A percentile compares a stretch with the other conserved stretches of the same genome.
phyloP scores from a whole-genome alignment of 2,797 vertebrate genomes.

The Epinephelus awoara region DNA sequence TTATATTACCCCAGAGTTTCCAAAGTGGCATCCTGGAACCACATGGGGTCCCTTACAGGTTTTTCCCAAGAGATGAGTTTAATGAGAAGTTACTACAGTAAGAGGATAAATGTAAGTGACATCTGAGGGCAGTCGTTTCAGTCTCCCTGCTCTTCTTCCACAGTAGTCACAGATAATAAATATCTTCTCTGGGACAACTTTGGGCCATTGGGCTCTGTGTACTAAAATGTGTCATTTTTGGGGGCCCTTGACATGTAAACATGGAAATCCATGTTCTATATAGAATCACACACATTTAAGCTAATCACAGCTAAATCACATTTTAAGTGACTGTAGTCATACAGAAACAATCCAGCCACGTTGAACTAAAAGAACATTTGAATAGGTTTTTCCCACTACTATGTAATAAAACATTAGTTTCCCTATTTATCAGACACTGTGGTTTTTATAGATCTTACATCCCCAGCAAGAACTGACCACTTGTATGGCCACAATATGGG shows the following conservation, averaged over 20 bases:
- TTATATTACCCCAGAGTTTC: not conserved
- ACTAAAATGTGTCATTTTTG: not conserved
- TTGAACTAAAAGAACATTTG: not conserved
- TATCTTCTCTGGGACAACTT: not conserved
- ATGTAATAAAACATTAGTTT: not conserved
- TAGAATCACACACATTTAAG: not conserved
- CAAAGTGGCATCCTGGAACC: not conserved
- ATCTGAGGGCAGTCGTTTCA: constrained; percentile 4
- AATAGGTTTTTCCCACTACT: not conserved
- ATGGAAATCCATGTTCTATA: not conserved
- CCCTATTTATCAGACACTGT: not conserved
- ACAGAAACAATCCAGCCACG: not conserved
- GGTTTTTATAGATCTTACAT: not conserved
- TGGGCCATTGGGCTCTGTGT: not conserved
- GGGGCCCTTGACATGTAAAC: not conserved
- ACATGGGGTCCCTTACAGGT: not conserved
- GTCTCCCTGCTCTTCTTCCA: not conserved
- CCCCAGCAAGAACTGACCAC: not conserved
- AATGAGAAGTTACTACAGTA: not conserved
- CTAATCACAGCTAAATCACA: not conserved
- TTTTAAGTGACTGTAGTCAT: not conserved
- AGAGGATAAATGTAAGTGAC: not conserved
- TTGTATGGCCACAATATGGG: not conserved
- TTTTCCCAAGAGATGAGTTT: not conserved
- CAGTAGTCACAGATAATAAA: not conserved